Evolutionary conservation across 2,888 invertebrate species (phyloP).

Genomic region (Megamerina dolium): DNA sequence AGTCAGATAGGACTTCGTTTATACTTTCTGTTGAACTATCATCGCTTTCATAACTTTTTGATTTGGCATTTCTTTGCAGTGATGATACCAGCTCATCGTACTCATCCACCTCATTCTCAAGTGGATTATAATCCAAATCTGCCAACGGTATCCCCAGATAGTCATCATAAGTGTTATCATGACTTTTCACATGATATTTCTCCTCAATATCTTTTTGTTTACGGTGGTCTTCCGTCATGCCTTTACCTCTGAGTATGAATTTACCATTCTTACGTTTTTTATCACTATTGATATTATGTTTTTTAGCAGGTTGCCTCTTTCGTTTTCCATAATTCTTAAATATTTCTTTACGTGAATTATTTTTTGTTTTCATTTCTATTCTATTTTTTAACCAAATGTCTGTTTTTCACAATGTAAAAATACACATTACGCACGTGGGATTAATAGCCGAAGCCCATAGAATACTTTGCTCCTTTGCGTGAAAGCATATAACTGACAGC

Average conservation of each 20-base stretch:
- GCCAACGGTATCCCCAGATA: not conserved
- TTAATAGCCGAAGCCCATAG: no score
- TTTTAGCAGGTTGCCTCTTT: not conserved
- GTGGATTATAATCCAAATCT: not conserved
- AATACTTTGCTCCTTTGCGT: no score
- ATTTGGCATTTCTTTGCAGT: not conserved
- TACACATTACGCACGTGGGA: no score
- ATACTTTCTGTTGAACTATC: no score
- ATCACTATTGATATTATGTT: not conserved
- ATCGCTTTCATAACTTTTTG: not conserved
- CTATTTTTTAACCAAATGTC: no score
- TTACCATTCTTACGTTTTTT: constrained; percentile 3
- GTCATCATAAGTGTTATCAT: not conserved
- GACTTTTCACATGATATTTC: constrained; percentile 1
- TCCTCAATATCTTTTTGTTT: constrained; percentile 6
- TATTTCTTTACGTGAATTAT: no score
- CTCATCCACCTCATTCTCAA: not conserved
- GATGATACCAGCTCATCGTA: constrained; percentile 5
- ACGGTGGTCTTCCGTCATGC: constrained; percentile 9
- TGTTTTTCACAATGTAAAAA: no score
- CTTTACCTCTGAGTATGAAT: constrained; percentile 8
- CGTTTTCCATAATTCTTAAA: not conserved
- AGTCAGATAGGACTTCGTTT: no score
- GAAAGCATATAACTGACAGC: no score
- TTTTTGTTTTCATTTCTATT: constrained; percentile 2